phyloP scores from a whole-genome alignment of 2,113 vertebrate genomes.

The Nothobranchius kuhntae region DNA sequence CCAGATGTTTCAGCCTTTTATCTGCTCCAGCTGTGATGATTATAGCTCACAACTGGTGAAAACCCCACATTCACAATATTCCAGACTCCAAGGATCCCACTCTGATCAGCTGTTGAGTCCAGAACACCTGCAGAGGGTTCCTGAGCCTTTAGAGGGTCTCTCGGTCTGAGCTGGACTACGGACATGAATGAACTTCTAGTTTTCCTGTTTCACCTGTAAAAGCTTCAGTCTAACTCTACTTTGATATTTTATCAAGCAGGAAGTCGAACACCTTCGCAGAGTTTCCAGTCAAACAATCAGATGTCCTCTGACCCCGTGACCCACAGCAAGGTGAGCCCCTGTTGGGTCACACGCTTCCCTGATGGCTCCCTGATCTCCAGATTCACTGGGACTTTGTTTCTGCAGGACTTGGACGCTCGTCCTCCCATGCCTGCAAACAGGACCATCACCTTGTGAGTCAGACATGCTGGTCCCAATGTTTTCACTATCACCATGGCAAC shows the following conservation, averaged over 20 bases:
- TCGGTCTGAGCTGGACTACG: too few relatives aligned
- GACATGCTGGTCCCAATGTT: background rate
- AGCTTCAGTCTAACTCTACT: background rate
- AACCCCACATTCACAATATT: too few relatives aligned
- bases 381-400: background rate
- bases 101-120: too few relatives aligned
- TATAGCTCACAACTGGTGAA: too few relatives aligned
- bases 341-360: background rate
- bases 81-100: too few relatives aligned
- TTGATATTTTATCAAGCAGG: constrained; percentile 24
- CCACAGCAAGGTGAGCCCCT: constrained; percentile 52
- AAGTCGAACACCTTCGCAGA: constrained; percentile 66
- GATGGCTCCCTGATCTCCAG: background rate
- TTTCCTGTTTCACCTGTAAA: too few relatives aligned
- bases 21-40: too few relatives aligned
- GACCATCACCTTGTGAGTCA: constrained; percentile 62
- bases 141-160: too few relatives aligned
- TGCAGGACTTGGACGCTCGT: constrained; percentile 49
- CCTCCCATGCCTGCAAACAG: constrained; percentile 3
- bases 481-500: too few relatives aligned
- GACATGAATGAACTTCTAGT: too few relatives aligned
- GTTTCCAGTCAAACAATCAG: constrained; percentile 78
- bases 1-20: too few relatives aligned
- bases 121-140: too few relatives aligned
- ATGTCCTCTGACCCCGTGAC: constrained; percentile 25